These are phyloP conservation scores for Semnornis frantzii DNA, from an alignment of 2,113 vertebrate genomes.

Conservation along the genomic window DNA sequence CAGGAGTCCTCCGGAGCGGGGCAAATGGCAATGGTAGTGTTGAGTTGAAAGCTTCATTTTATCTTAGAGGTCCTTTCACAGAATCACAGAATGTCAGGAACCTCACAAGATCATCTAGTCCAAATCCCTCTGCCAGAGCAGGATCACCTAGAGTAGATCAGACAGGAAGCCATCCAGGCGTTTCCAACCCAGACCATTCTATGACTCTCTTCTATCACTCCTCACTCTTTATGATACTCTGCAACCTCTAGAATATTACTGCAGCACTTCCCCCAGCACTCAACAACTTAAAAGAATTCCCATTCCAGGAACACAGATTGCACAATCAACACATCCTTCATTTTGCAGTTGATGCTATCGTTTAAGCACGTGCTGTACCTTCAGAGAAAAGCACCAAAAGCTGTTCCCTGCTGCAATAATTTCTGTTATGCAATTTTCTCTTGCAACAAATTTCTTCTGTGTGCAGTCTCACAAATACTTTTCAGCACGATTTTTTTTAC, in stretches of 20 bases:
- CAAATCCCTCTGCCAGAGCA: too few relatives aligned
- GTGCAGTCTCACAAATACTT: background rate
- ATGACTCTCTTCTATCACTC: background rate
- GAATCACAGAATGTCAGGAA: too few relatives aligned
- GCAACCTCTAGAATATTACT: background rate
- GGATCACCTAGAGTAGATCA: too few relatives aligned
- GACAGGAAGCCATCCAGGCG: too few relatives aligned
- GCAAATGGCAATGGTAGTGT: too few relatives aligned
- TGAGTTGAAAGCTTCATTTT: too few relatives aligned
- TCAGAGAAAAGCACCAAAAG: background rate
- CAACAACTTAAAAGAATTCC: background rate
- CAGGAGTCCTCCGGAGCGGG: too few relatives aligned
- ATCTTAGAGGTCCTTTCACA: too few relatives aligned
- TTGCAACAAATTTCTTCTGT: background rate
- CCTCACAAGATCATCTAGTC: too few relatives aligned
- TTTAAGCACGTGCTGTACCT: background rate
- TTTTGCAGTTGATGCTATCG: background rate
- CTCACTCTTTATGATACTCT: background rate
- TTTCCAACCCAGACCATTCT: too few relatives aligned
- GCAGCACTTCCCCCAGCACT: background rate
- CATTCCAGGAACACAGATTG: background rate
- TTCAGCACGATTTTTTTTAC: background rate
- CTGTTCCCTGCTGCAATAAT: accelerated
- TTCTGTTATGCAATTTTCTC: background rate
- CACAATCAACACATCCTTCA: background rate